phyloP scores from a whole-genome alignment of 2,888 invertebrate species.

The Coleophora deauratella region DNA sequence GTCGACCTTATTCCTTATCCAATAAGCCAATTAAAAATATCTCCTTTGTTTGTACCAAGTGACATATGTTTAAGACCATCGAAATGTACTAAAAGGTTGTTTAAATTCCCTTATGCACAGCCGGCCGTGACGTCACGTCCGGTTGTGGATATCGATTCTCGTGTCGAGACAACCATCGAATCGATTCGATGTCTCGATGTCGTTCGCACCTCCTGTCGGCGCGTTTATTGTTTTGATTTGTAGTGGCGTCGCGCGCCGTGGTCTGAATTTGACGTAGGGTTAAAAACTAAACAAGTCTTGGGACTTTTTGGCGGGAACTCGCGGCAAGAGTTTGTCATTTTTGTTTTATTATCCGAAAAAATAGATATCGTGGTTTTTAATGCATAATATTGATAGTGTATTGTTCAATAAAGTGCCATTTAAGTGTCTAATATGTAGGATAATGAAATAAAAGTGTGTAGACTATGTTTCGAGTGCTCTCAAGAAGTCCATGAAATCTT shows the following conservation, averaged over 20 bases:
- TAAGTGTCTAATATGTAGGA: too few species aligned
- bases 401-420: too few species aligned
- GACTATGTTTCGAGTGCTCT: too few species aligned
- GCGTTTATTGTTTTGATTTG: slow-evolving; percentile 63
- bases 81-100: slow-evolving; percentile 63
- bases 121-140: slow-evolving; percentile 62
- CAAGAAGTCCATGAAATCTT: too few species aligned
- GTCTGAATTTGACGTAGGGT: slow-evolving; percentile 31
- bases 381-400: too few species aligned
- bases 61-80: slow-evolving; percentile 56
- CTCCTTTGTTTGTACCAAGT: slow-evolving; percentile 42
- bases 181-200: slow-evolving; percentile 36
- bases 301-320: too few species aligned
- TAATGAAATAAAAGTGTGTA: too few species aligned
- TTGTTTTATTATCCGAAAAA: too few species aligned
- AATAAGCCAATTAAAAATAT: slow-evolving; percentile 20
- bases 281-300: too few species aligned
- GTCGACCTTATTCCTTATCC: slow-evolving; percentile 32
- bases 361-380: too few species aligned
- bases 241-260: slow-evolving; percentile 31
- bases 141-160: slow-evolving; percentile 31
- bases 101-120: slow-evolving; percentile 68
- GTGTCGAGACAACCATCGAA: slow-evolving; percentile 36
- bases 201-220: slow-evolving; percentile 66
- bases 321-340: too few species aligned